Base-by-base conservation (phyloP, 2,797 vertebrate genomes). In the Eulemur albifrons region DNA sequence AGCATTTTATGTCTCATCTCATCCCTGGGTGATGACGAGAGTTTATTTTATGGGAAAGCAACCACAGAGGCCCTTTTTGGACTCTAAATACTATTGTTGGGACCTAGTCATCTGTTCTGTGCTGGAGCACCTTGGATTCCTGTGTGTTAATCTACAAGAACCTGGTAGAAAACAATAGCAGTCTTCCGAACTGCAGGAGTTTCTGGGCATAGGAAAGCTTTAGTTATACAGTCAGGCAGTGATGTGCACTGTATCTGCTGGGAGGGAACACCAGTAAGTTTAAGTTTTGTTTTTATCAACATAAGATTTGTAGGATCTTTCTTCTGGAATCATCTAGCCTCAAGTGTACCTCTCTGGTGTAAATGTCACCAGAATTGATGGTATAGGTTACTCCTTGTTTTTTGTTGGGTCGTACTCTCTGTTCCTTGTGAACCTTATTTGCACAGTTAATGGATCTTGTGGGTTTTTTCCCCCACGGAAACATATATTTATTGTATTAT, bases 361-460 rank as follows among this genome's bases (percentile, higher is more conserved):
- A 69, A 82, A n/a, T 85, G 61, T 65, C 87, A 38, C 18, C 27
- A 32, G n/a, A 94, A 91, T 50, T 52, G 73, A 83, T 86, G n/a
- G 35, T 9, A 17, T n/a, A 50, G 30, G 23, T 40, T 45, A 43
- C 32, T 48, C 1, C 20, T 88, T 85, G 17, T 15, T 79, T 90
- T 59, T 54, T 79, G 18, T 86, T 35, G 50, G 76, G 3, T 50
- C 79, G 69, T 21, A 90, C 86, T 77, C 88, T 81, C 52, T 95
- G 92, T 94, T 94, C 92, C 40, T 95, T 80, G 65, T 35, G 93
- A 93, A 32, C 15, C n/a, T 57, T 82, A 7, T 93, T 95, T 88
- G 69, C 18, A 85, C 72, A 79, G 86, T 85, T 97, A 96, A 95
- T 96, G 92, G 73, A 93, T 96, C 79, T 89, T 91, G 69, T 95